Percentiles rank a stretch among this genome's conserved stretches.
Evolutionary conservation across 2,113 vertebrate genomes (phyloP).

Genomic region (Tringa solitaria): DNA sequence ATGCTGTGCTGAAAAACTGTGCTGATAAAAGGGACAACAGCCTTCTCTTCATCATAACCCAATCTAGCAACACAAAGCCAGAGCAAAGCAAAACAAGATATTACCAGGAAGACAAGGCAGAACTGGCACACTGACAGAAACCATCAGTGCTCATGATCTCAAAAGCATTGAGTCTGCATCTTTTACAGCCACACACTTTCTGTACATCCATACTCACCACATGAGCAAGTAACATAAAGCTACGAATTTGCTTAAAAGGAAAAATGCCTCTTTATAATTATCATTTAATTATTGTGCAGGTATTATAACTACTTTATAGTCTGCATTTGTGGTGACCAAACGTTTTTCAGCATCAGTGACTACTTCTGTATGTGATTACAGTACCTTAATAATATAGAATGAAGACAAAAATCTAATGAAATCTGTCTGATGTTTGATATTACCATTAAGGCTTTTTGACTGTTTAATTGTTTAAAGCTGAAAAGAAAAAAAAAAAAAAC

Average conservation of each 20-base stretch:
- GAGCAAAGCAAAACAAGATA: background rate
- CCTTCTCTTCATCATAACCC: background rate
- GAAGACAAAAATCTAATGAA: background rate
- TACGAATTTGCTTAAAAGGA: background rate
- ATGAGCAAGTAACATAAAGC: background rate
- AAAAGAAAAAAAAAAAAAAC: background rate
- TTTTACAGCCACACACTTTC: background rate
- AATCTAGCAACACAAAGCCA: background rate
- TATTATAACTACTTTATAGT: background rate
- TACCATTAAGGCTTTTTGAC: background rate
- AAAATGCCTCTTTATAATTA: background rate
- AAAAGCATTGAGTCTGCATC: background rate
- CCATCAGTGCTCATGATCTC: rapidly evolving
- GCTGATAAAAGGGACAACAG: background rate
- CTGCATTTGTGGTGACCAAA: background rate
- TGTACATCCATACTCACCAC: background rate
- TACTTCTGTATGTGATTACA: background rate
- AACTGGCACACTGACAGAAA: background rate
- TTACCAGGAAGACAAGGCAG: background rate
- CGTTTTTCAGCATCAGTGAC: background rate
- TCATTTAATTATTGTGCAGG: background rate
- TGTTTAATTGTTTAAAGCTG: background rate
- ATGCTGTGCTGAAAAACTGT: background rate
- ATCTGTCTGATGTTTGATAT: background rate
- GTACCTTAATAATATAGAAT: background rate